Base-by-base conservation (phyloP, 2,888 invertebrate genomes). In the Galeopsomyia nigrocyanea region DNA sequence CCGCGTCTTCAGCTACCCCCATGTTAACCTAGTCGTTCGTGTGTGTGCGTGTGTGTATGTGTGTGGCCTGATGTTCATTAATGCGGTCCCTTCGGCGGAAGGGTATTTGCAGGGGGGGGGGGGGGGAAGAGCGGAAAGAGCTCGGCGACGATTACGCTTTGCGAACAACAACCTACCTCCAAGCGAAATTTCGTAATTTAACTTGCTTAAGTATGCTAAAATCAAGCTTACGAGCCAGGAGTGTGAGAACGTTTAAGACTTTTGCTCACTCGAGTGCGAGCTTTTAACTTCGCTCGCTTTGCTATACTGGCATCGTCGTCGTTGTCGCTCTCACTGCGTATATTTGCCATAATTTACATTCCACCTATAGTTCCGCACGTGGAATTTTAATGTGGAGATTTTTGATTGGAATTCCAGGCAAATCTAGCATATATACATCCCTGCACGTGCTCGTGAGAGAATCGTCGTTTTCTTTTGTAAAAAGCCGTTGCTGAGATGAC, bases 151-250 rank as follows among this genome's bases (percentile, higher is more conserved):
- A 39, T 39, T 39, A 10, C 39, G 39, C 39, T 39, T 39, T 39
- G 61, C 13, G 53, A 47, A 68, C 58, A 58, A 72, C 71, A 68
- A 55, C 14, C 67, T 3, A 39, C 39, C 7, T 13, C 39, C 10
- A 55, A 67, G 67, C 56, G 31, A 63, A 71, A 63, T 68, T 58
- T 46, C 47, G 57, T 62, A 61, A 73, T 73, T 73, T 69, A 73
- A 69, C 61, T 73, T 73, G 69, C 65, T 73, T 69, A 73, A 69
- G 69, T 69, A 69, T 73, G 73, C 68, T 69, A 73, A 73, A 73
- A 69, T 64, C 61, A 39, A 26, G 56, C 39, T 39, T 3, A 7
- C 39, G 13, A 39, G 39, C 39, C 39, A 31, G 22, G 13, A 16
- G 31, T 2, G 6, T 7, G 31, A 21, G 55, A 50, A 22, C 26